These are phyloP conservation scores for Alloscopus bannaensis DNA, from an alignment of 2,888 invertebrate genomes.

Conservation along the genomic window DNA sequence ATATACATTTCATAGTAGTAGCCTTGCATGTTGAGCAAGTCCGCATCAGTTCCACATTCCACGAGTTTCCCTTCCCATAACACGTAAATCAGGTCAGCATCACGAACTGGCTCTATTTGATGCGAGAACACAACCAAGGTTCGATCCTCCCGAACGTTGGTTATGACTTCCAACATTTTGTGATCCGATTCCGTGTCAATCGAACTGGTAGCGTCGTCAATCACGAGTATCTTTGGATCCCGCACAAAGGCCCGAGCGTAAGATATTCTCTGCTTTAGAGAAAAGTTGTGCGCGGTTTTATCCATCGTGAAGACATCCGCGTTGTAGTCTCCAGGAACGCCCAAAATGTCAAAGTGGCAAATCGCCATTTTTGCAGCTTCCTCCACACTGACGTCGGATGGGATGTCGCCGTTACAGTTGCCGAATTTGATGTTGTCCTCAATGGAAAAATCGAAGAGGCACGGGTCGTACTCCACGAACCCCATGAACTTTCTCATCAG, in stretches of 20 bases:
- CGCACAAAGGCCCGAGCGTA: constrained; percentile 57
- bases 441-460: constrained; percentile 45
- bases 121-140: constrained; percentile 61
- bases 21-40: constrained; percentile 51
- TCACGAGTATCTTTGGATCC: constrained; percentile 63
- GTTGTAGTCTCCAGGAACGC: constrained; percentile 52
- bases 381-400: constrained; percentile 36
- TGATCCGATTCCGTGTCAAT: constrained; percentile 20
- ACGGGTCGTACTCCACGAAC: constrained; percentile 47
- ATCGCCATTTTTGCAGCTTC: constrained; percentile 54
- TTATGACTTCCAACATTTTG: constrained; percentile 46
- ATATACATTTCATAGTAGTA: constrained; percentile 66
- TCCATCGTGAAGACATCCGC: constrained; percentile 21
- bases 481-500: constrained; percentile 31
- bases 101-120: constrained; percentile 59
- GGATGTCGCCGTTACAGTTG: neutral
- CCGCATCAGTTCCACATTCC: constrained; percentile 56
- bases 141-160: constrained; percentile 40
- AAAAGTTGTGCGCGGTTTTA: constrained; percentile 26
- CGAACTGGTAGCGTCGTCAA: constrained; percentile 61
- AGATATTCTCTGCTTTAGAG: constrained; percentile 60
- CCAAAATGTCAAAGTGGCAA: constrained; percentile 50
- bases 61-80: constrained; percentile 58
- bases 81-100: constrained; percentile 65
- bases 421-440: constrained; percentile 58